Conservation (phyloP, 2,888 invertebrate genomes). For the Coenonympha arcania region DNA sequence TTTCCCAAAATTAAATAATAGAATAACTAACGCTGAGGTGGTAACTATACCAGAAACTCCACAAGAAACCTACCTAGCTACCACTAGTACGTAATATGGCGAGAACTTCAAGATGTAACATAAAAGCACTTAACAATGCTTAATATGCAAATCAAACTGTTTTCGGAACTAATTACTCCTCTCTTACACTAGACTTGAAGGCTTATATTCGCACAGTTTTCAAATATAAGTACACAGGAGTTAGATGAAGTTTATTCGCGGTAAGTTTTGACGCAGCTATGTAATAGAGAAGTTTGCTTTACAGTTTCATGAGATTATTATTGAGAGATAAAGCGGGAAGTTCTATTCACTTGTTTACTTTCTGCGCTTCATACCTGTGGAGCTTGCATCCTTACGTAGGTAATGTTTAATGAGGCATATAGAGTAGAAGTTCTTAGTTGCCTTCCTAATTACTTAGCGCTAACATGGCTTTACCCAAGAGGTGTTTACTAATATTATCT, state of each 20-base stretch:
- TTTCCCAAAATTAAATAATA: no score
- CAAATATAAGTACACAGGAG: constrained; percentile 46
- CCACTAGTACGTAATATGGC: background rate
- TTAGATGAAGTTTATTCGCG: constrained; percentile 47
- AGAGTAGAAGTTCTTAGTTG: no score
- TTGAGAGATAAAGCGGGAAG: constrained; percentile 28
- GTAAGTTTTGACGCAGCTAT: constrained; percentile 48
- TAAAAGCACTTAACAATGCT: constrained; percentile 37
- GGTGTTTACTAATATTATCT: no score
- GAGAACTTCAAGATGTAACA: constrained; percentile 4
- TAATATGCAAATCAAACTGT: constrained; percentile 46
- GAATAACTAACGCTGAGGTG: no score
- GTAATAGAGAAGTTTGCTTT: constrained; percentile 57
- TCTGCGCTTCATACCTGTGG: constrained; percentile 4
- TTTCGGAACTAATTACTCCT: constrained; percentile 19
- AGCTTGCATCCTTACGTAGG: background rate
- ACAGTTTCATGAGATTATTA: constrained; percentile 47
- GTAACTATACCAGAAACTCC: background rate
- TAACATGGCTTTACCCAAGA: background rate
- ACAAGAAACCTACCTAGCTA: background rate
- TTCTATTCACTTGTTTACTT: constrained; percentile 24
- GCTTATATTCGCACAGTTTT: constrained; percentile 53
- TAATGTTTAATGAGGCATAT: background rate
- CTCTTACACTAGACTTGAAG: constrained; percentile 47
- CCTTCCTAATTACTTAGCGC: no score